Percentiles rank a stretch among this genome's conserved stretches.
Evolutionary conservation across 2,113 vertebrate species (phyloP).

Genomic region (Phalacrocorax brasilianus): DNA sequence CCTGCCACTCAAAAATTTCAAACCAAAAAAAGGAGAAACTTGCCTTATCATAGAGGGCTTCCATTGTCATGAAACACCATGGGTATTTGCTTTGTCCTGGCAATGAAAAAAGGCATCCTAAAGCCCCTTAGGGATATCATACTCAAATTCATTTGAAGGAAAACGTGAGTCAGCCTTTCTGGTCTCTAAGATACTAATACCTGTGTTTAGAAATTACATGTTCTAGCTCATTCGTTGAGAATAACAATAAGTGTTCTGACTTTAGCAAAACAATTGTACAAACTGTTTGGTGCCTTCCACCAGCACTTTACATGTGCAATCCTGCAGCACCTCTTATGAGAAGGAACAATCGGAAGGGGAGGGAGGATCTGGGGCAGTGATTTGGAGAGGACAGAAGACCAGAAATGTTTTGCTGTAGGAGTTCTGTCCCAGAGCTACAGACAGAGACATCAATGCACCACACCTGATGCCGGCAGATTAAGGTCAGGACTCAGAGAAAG

Average conservation of each 20-base stretch:
- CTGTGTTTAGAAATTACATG: neutral
- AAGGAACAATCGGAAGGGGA: accelerated
- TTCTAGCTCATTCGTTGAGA: neutral
- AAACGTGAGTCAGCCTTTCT: neutral
- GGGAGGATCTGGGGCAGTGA: neutral
- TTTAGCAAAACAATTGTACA: neutral
- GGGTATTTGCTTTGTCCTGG: neutral
- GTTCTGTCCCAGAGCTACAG: neutral
- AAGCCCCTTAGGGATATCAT: neutral
- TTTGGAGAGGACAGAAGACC: neutral
- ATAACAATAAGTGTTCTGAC: neutral
- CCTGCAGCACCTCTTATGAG: neutral
- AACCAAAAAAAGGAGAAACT: neutral
- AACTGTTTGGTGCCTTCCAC: neutral
- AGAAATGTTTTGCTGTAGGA: neutral
- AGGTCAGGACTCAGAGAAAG: neutral
- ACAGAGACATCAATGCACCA: accelerated
- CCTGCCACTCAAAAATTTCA: neutral
- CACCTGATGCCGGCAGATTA: neutral
- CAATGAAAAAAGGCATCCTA: neutral
- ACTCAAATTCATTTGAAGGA: neutral
- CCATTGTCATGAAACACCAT: neutral
- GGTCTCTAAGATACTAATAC: neutral
- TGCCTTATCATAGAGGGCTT: neutral
- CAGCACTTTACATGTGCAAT: accelerated